These are phyloP conservation scores for Lasiurus cinereus DNA, from an alignment of 2,113 vertebrate species.

Conservation along the genomic window DNA sequence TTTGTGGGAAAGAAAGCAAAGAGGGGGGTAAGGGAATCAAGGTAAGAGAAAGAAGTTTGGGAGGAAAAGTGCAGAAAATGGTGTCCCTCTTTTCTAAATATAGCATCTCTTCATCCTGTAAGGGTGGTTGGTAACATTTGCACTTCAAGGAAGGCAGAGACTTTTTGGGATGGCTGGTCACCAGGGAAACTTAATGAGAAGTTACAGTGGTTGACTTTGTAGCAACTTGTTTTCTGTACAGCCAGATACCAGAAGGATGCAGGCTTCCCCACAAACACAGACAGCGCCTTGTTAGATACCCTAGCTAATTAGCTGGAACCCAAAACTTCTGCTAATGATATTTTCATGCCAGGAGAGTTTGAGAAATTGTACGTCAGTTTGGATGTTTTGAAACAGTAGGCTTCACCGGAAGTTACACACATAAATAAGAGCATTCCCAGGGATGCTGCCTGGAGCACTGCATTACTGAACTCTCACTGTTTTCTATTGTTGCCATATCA, in stretches of 20 bases:
- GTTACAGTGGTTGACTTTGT: conserved; percentile 49
- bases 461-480: not conserved
- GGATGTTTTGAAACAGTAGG: conserved; percentile 1
- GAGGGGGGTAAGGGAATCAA: not conserved
- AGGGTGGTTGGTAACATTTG: conserved; percentile 9
- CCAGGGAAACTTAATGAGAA: conserved; percentile 77
- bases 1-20: not conserved
- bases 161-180: conserved; percentile 37
- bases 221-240: conserved; percentile 62
- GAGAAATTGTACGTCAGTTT: conserved; percentile 19
- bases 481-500: not conserved
- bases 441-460: not conserved
- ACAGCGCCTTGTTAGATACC: conserved; percentile 32
- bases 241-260: conserved; percentile 66
- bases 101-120: conserved; percentile 22
- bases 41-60: not conserved
- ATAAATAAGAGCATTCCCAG: not conserved
- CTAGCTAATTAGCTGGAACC: conserved; percentile 68
- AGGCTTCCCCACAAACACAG: not conserved
- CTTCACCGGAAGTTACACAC: not conserved
- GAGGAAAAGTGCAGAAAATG: not conserved
- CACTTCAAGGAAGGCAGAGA: conserved; percentile 63
- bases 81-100: not conserved
- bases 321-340: conserved; percentile 68
- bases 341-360: conserved; percentile 73